Evolutionary conservation across 2,888 invertebrate genomes (phyloP).

Genomic region (Ligdia adustata): DNA sequence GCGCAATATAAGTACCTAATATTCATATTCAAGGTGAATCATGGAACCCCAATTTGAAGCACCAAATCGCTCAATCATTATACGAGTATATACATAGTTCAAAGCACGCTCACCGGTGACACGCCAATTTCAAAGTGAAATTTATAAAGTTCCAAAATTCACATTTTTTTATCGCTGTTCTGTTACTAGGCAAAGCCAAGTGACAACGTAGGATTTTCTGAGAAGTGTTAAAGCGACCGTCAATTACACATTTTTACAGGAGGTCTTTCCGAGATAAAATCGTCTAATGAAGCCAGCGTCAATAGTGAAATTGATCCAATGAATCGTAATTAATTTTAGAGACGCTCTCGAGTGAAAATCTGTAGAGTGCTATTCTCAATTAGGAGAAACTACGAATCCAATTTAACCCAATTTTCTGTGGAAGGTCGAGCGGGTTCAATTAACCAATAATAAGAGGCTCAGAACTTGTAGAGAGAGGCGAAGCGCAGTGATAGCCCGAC

Average conservation of each 20-base stretch:
- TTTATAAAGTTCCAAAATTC: no score
- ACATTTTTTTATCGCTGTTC: not conserved
- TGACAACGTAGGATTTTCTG: not conserved
- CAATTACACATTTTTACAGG: constrained; percentile 16
- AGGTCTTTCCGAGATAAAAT: constrained; percentile 27
- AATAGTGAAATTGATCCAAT: constrained; percentile 31
- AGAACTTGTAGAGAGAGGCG: constrained; percentile 38
- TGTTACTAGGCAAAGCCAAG: not conserved
- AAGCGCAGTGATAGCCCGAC: constrained; percentile 34
- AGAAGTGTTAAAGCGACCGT: constrained; percentile 13
- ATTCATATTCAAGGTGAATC: no score
- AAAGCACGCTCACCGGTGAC: not conserved
- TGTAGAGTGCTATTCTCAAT: constrained; percentile 42
- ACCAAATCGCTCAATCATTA: constrained; percentile 27
- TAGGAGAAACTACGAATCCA: constrained; percentile 44
- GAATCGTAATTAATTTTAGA: constrained; percentile 35
- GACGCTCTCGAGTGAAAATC: constrained; percentile 35
- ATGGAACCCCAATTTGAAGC: constrained; percentile 12
- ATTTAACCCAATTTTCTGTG: constrained; percentile 40
- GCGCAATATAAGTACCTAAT: no score
- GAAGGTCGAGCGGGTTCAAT: constrained; percentile 47
- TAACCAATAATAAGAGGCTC: constrained; percentile 46
- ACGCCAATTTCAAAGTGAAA: not conserved
- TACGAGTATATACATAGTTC: constrained; percentile 26
- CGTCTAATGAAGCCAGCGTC: constrained; percentile 18